Conservation (phyloP, 2,888 invertebrate species). For the Dryocosmus kuriphilus region DNA sequence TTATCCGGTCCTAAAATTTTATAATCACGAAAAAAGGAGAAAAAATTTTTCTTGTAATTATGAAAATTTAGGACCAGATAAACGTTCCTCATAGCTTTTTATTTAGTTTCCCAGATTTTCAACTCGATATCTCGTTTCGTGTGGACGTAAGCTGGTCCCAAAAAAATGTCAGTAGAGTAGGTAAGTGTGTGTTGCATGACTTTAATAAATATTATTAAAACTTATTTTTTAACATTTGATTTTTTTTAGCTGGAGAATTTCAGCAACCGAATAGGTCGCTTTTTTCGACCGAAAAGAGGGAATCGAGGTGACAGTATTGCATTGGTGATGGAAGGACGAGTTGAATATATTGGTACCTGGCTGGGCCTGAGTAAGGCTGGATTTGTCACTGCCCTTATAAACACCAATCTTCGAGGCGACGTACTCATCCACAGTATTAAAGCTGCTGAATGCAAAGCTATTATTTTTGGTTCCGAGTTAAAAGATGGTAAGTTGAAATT, state of each 20-base stretch:
- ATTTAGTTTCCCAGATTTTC: no score
- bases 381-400: conserved; percentile 91
- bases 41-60: no score
- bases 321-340: conserved; percentile 92
- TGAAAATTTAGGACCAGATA: no score
- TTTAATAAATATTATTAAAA: no score
- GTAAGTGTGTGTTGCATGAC: no score
- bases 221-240: conserved; percentile 76
- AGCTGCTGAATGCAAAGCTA: conserved; percentile 87
- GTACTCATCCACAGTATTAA: conserved; percentile 91
- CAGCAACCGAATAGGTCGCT: conserved; percentile 83
- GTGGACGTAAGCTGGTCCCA: no score
- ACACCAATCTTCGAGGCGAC: conserved; percentile 90
- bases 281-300: conserved; percentile 79
- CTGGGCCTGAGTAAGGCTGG: conserved; percentile 93
- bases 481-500: conserved; percentile 69
- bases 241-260: conserved; percentile 83
- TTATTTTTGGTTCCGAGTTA: conserved; percentile 86
- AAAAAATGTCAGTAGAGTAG: no score
- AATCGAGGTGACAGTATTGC: conserved; percentile 90
- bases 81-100: no score
- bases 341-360: conserved; percentile 94
- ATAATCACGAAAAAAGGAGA: no score
- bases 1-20: no score
- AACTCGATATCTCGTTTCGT: no score